Percentiles rank a stretch among this genome's conserved stretches.
phyloP scores from a whole-genome alignment of 2,888 invertebrate genomes.

The Drosophila atroscutellata region DNA sequence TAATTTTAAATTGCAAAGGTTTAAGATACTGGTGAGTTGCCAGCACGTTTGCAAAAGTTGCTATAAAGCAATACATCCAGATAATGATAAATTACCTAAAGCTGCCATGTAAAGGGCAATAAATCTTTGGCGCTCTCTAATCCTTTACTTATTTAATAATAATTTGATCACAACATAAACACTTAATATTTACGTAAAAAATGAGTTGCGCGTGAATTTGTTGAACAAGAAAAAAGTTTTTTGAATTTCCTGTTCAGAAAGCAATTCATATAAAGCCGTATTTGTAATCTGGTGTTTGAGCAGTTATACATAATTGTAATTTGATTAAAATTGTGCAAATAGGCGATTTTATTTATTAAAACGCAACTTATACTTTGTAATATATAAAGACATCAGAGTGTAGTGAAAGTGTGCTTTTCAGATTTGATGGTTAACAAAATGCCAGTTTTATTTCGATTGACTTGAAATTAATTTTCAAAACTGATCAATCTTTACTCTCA shows the following conservation, averaged over 20 bases:
- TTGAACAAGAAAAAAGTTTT: constrained; percentile 34
- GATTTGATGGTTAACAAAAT: background rate
- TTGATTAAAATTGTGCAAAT: constrained; percentile 2
- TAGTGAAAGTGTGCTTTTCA: background rate
- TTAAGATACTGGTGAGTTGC: background rate
- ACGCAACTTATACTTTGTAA: too few relatives aligned
- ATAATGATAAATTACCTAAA: background rate
- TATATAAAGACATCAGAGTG: rapidly evolving
- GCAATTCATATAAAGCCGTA: constrained; percentile 7
- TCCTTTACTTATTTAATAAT: background rate
- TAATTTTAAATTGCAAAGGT: background rate
- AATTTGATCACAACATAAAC: background rate
- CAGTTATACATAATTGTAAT: constrained; percentile 13
- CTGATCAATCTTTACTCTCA: constrained; percentile 64
- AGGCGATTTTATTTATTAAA: background rate
- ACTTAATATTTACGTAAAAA: background rate
- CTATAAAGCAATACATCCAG: background rate
- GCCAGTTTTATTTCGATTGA: background rate
- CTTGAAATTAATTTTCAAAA: background rate
- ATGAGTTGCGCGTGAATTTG: background rate
- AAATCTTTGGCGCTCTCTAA: background rate
- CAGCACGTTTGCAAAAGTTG: background rate
- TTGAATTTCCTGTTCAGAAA: constrained; percentile 42
- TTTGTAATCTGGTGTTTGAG: background rate
- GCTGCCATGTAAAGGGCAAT: background rate